Evolutionary conservation across 2,797 vertebrate species (phyloP).

Genomic region (Karalla daura): DNA sequence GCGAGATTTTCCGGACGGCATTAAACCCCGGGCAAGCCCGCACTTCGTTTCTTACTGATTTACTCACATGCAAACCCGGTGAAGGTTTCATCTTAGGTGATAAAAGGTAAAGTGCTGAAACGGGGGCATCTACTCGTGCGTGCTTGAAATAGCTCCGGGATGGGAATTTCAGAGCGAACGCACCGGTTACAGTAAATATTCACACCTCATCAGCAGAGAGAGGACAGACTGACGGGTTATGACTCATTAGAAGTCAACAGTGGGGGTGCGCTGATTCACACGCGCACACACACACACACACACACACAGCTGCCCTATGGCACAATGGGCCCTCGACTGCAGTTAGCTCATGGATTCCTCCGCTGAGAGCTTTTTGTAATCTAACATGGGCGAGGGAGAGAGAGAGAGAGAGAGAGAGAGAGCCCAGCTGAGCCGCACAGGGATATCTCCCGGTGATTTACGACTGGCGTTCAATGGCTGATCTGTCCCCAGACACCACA

Average conservation of each 20-base stretch:
- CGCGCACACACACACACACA: slow-evolving; percentile 18
- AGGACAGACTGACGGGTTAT: slow-evolving; percentile 12
- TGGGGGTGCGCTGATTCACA: slow-evolving; percentile 8
- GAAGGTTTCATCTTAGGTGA: slow-evolving; percentile 20
- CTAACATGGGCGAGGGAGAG: slow-evolving; percentile 49
- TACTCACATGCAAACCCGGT: slow-evolving; percentile 2
- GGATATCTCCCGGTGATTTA: slow-evolving; percentile 74
- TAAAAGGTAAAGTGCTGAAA: slow-evolving; percentile 44
- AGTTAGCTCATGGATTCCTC: slow-evolving; percentile 62
- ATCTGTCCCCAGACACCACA: slow-evolving; percentile 56
- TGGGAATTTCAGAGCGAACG: slow-evolving; percentile 24
- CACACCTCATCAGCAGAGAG: slow-evolving; percentile 23
- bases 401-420: slow-evolving; percentile 44
- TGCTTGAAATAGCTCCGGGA: slow-evolving; percentile 41
- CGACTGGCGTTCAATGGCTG: slow-evolving; percentile 55
- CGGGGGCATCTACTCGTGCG: slow-evolving; percentile 23
- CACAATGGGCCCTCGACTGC: slow-evolving; percentile 34
- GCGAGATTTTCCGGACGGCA: neutral
- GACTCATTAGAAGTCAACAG: slow-evolving; percentile 36
- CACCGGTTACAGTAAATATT: slow-evolving; percentile 18
- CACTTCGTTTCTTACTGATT: neutral
- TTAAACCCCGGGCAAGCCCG: slow-evolving; percentile 7
- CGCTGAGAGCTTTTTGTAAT: slow-evolving; percentile 62
- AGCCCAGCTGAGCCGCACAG: slow-evolving; percentile 54
- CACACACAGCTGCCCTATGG: slow-evolving; percentile 29